phyloP scores from a whole-genome alignment of 1,140 invertebrate genomes.

The Rhyacophila brunnea region DNA sequence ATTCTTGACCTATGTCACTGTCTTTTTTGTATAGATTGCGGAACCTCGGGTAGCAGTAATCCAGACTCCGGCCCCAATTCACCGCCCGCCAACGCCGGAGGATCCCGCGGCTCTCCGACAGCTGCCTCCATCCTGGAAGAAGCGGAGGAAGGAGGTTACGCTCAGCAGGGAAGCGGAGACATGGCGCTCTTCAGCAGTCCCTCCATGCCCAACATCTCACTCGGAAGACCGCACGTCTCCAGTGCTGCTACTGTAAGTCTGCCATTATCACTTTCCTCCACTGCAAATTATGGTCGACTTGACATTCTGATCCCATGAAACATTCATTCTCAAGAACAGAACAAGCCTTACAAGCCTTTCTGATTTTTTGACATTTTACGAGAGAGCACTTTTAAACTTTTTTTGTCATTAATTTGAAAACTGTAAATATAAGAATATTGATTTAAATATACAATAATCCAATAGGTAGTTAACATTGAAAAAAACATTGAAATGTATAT shows the following conservation, averaged over 20 bases:
- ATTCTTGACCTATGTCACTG: no score
- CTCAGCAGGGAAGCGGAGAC: constrained; percentile 38
- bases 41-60: constrained; percentile 57
- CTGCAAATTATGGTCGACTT: not conserved
- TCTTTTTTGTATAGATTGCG: constrained; percentile 54
- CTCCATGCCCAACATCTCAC: constrained; percentile 93
- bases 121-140: constrained; percentile 65
- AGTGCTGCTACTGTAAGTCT: constrained; percentile 39
- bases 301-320: not conserved
- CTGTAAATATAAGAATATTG: no score
- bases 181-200: constrained; percentile 87
- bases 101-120: constrained; percentile 52
- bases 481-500: no score
- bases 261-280: no score
- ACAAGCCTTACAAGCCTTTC: not conserved
- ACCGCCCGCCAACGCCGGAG: constrained; percentile 63
- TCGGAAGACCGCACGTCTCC: constrained; percentile 76
- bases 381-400: no score
- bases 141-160: constrained; percentile 53
- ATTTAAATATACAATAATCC: no score
- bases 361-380: no score
- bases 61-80: constrained; percentile 83
- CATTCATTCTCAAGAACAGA: not conserved
- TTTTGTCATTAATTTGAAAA: no score
- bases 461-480: no score